Conservation (phyloP, 2,888 invertebrate genomes). For the Norana najaformis region DNA sequence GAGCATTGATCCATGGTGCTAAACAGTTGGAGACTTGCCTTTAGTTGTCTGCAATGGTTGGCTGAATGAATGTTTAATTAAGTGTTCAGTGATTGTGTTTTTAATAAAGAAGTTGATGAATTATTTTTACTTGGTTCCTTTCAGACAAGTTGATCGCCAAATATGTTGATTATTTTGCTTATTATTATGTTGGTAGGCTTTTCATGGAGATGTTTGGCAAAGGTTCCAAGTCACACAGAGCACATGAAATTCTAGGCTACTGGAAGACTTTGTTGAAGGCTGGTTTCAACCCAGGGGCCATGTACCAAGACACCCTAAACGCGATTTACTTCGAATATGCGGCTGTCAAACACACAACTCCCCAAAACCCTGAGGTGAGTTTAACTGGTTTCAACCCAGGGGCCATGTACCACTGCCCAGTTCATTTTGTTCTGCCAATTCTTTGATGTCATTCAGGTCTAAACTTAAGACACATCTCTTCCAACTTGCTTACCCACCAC, state of each 20-base stretch:
- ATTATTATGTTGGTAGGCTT: background rate
- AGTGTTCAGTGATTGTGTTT: background rate
- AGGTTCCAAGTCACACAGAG: constrained; percentile 10
- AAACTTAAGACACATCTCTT: no score
- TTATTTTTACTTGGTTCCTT: background rate
- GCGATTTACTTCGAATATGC: background rate
- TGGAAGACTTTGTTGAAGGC: constrained; percentile 35
- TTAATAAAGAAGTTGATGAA: background rate
- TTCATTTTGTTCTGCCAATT: no score
- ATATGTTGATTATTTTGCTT: background rate
- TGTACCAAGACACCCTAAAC: constrained; percentile 47
- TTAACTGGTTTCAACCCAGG: background rate
- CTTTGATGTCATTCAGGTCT: no score
- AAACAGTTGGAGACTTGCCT: background rate
- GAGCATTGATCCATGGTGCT: background rate
- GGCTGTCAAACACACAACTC: background rate
- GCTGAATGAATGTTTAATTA: no score
- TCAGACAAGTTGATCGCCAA: background rate
- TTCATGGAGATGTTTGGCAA: background rate
- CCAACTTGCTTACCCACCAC: no score
- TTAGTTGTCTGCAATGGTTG: background rate
- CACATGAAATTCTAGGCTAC: constrained; percentile 38
- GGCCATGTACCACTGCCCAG: no score
- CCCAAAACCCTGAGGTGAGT: background rate
- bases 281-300: constrained; percentile 42